Conservation (phyloP, 2,888 invertebrate genomes). For the Pollenia amentaria region DNA sequence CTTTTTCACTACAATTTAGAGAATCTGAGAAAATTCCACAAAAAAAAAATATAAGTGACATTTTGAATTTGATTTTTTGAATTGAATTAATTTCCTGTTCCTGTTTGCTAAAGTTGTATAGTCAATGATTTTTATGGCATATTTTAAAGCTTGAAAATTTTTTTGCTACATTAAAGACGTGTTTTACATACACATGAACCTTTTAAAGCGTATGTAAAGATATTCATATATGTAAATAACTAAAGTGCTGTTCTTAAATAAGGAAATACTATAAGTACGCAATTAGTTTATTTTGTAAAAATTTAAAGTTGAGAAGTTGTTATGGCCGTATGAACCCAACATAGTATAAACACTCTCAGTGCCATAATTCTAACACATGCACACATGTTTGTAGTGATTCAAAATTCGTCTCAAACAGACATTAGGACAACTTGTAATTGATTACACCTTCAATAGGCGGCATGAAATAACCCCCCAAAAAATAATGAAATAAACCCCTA, state of each 20-base stretch:
- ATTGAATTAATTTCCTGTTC: slow-evolving; percentile 59
- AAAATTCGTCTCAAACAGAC: no score
- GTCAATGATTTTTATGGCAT: slow-evolving; percentile 14
- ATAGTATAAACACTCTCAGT: no score
- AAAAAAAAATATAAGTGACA: slow-evolving; percentile 45
- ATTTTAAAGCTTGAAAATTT: background rate
- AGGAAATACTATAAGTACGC: background rate
- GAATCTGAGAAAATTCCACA: background rate
- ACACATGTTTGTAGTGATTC: no score
- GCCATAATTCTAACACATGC: no score
- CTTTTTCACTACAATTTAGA: background rate
- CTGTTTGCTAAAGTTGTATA: slow-evolving; percentile 28
- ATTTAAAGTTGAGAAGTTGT: no score
- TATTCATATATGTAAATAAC: background rate
- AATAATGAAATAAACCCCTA: no score
- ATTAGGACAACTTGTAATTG: no score
- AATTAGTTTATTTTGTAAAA: no score
- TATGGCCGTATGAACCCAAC: no score
- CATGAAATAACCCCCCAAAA: no score
- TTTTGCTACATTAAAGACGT: background rate
- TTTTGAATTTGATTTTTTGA: slow-evolving; percentile 50
- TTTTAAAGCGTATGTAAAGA: background rate
- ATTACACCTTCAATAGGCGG: no score
- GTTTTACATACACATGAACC: background rate
- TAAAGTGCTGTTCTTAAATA: background rate